A percentile compares a stretch with the other conserved stretches of the same genome.
Conservation (phyloP, 2,888 invertebrate species). For the Pinctada fucata region DNA sequence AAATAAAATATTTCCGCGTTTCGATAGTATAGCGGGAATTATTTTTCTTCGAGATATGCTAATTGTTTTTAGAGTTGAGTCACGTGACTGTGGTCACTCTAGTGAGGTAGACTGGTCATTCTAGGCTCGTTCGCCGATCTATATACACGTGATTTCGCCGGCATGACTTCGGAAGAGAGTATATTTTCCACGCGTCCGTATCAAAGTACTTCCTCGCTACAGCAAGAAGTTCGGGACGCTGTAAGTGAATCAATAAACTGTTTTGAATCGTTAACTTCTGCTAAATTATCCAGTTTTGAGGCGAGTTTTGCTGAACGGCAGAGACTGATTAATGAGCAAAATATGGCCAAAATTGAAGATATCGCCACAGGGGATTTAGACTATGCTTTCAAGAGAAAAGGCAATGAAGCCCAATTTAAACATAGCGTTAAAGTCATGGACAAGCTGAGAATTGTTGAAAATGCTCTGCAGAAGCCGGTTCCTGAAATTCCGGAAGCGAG, state of each 20-base stretch:
- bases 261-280: background rate
- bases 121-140: background rate
- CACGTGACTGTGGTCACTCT: constrained; percentile 1
- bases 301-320: background rate
- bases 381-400: background rate
- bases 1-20: background rate
- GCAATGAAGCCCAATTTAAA: constrained; percentile 3
- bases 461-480: background rate
- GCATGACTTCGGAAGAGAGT: background rate
- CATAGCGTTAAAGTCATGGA: constrained; percentile 6
- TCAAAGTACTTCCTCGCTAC: background rate
- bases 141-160: background rate
- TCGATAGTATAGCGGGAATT: background rate
- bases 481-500: background rate
- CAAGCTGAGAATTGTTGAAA: background rate
- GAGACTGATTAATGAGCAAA: background rate
- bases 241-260: background rate
- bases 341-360: background rate
- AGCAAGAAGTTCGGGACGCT: background rate
- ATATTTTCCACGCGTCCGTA: background rate
- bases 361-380: background rate
- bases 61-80: background rate
- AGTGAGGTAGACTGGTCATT: background rate
- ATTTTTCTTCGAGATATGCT: background rate
- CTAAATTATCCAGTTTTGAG: background rate